Evolutionary conservation across 2,113 vertebrate species (phyloP).

Genomic region (Orthochromis indermauri): DNA sequence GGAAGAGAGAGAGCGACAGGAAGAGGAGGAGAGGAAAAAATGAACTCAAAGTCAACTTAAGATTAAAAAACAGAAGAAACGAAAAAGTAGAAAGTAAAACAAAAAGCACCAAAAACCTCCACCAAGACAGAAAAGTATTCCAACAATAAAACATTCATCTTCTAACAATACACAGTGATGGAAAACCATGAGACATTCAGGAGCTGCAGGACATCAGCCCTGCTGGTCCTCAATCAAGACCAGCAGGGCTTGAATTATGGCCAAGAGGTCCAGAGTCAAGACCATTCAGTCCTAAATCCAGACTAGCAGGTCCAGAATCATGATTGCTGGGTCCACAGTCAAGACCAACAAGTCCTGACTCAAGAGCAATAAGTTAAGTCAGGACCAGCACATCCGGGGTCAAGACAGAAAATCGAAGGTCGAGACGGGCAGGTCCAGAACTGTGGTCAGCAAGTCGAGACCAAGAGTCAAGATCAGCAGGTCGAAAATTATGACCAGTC

Average conservation of each 20-base stretch:
- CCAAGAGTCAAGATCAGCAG: background rate
- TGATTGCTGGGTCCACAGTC: background rate
- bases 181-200: background rate
- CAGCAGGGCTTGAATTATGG: background rate
- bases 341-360: background rate
- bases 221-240: background rate
- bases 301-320: background rate
- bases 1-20: slow-evolving; percentile 55
- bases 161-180: background rate
- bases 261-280: background rate
- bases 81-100: background rate
- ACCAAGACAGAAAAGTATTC: background rate
- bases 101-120: background rate
- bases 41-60: background rate
- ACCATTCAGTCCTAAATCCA: background rate
- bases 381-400: background rate
- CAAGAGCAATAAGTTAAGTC: background rate
- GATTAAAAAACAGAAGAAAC: background rate
- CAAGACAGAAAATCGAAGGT: background rate
- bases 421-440: background rate
- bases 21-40: background rate
- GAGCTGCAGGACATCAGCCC: background rate
- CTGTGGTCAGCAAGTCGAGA: background rate
- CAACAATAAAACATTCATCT: background rate
- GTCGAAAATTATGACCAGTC: background rate